Conservation (phyloP, 2,797 vertebrate genomes). For the Hafferia zeledoni region DNA sequence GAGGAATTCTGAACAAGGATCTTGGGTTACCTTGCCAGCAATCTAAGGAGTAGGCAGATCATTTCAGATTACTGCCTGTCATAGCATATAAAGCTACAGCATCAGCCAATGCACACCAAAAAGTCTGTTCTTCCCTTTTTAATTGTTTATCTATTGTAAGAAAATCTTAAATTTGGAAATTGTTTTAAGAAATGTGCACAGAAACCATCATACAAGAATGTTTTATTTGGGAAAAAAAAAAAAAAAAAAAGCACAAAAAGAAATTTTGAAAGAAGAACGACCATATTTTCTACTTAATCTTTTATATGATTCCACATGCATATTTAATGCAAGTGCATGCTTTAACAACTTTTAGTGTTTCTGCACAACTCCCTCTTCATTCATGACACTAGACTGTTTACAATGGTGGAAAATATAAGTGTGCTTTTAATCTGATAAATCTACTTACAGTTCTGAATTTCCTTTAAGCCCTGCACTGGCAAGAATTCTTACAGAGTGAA, state of each 20-base stretch:
- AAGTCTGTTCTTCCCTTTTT: neutral
- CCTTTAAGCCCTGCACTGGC: neutral
- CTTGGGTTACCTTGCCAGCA: neutral
- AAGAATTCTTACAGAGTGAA: neutral
- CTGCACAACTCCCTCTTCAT: neutral
- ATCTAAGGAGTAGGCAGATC: neutral
- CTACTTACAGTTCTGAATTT: slow-evolving; percentile 1
- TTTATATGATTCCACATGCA: neutral
- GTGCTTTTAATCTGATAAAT: slow-evolving; percentile 8
- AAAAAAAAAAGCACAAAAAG: neutral
- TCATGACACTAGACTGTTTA: neutral
- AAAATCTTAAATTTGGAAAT: neutral
- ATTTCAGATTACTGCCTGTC: neutral
- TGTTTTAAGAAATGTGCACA: accelerated
- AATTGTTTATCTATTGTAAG: neutral
- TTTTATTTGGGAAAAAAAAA: neutral
- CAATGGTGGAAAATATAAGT: neutral
- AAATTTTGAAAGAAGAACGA: neutral
- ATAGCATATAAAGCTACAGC: neutral
- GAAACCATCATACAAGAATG: neutral
- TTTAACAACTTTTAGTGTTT: neutral
- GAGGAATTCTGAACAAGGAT: neutral
- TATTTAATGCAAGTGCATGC: neutral
- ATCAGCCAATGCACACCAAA: accelerated
- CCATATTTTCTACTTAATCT: neutral